These are phyloP conservation scores for Charaxes varanes DNA, from an alignment of 1,140 invertebrate genomes.

Conservation along the genomic window DNA sequence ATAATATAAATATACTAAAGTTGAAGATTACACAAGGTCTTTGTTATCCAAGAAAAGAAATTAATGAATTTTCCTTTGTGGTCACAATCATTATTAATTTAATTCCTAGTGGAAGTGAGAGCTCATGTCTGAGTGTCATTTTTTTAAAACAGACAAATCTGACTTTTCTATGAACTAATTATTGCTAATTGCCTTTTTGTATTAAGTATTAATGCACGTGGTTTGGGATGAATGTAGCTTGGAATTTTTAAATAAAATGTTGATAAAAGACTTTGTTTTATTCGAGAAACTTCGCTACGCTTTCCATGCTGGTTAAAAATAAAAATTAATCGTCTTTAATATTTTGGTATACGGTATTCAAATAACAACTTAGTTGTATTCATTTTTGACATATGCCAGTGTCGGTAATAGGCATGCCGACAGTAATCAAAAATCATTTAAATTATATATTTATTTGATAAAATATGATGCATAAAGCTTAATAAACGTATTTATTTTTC, in stretches of 20 bases:
- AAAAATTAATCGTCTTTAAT: too few species aligned
- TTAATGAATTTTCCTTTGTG: slow-evolving; percentile 2
- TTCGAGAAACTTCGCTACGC: too few species aligned
- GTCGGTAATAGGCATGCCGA: too few species aligned
- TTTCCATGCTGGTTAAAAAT: too few species aligned
- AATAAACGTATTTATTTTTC: too few species aligned
- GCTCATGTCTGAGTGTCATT: too few species aligned
- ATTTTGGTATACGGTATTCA: too few species aligned
- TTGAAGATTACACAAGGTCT: background rate
- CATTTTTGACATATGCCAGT: too few species aligned
- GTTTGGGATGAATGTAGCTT: slow-evolving; percentile 66
- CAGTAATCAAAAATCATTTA: too few species aligned
- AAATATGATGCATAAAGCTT: too few species aligned
- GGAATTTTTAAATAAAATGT: slow-evolving; percentile 51
- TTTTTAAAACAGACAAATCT: background rate
- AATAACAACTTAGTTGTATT: too few species aligned
- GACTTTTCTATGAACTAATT: background rate
- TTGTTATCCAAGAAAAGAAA: background rate
- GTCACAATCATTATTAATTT: slow-evolving; percentile 1
- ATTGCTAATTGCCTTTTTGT: slow-evolving; percentile 29
- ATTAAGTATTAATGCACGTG: slow-evolving; percentile 52
- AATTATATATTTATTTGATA: too few species aligned
- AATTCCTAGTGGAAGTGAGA: background rate
- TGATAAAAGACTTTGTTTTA: slow-evolving; percentile 9
- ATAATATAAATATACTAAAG: slow-evolving; percentile 11